Base-by-base conservation (phyloP, 2,888 invertebrate genomes). In the Drosophila yooni region DNA sequence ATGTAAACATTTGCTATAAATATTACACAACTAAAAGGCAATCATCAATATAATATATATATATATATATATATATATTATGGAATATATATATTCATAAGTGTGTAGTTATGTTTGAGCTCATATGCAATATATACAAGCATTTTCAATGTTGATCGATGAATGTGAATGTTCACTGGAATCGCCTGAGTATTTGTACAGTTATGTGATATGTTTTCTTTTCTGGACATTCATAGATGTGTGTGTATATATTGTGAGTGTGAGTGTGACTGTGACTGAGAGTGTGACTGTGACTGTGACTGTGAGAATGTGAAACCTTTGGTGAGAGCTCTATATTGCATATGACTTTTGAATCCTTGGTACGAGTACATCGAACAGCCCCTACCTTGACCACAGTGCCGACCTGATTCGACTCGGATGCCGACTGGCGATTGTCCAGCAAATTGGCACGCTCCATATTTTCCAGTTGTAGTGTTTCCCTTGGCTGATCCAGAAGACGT, bases 361-460 rank as follows among this genome's bases (percentile, higher is more conserved):
- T 82, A 92, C 93, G 93, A 93, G 92, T 91, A 91, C 77, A 82
- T 83, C 81, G 60, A 87, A 77, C 74, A 88, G 88, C 93, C 93
- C 95, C 94, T 95, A 97, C 97, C 96, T 97, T 97, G 94, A 97
- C 97, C 94, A 97, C 96, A 91, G 97, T 97, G 92, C 96, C 97
- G 94, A 97, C 97, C 94, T 97, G 95, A 92, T 96, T 94, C 91
- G 95, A 95, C 79, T 94, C 94, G 73, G 87, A 74, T 90, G 94
- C 93, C 90, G 93, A 93, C 79, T 93, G 93, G 67, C 93, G 92
- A 84, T 93, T 93, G 74, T 93, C 93, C 81, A 94, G 93, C 81
- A 92, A 85, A 86, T 93, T 92, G 88, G 94, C 94, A 69, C 94
- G 93, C 92, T 94, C 94, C 91, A 95, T 94, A 88, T 94, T 94